Evolutionary conservation across 2,113 vertebrate species (phyloP).

Genomic region (Pomatostomus ruficeps): DNA sequence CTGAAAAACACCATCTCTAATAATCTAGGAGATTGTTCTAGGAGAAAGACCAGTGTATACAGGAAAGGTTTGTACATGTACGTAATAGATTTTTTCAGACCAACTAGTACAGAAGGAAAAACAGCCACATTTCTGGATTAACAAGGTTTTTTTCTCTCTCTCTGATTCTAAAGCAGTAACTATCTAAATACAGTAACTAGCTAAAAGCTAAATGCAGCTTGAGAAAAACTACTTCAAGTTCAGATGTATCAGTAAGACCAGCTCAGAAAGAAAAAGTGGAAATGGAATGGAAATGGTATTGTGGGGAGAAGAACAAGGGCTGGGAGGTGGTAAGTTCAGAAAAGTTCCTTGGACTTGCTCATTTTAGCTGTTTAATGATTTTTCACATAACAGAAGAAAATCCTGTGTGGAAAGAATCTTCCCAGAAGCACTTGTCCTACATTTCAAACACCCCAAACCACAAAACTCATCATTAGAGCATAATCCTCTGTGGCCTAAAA

Average conservation of each 20-base stretch:
- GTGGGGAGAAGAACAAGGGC: neutral
- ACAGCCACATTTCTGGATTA: neutral
- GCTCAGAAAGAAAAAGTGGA: neutral
- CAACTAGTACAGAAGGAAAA: neutral
- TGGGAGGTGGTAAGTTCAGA: neutral
- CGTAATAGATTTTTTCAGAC: neutral
- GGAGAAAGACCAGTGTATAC: neutral
- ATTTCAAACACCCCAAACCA: constrained; percentile 36
- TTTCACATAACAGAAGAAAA: constrained; percentile 6
- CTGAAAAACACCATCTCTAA: neutral
- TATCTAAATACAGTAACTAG: neutral
- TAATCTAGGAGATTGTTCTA: neutral
- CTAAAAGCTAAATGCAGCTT: neutral
- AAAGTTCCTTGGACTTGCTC: neutral
- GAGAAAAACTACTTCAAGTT: neutral
- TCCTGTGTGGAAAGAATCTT: constrained; percentile 6
- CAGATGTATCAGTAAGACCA: neutral
- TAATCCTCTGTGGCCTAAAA: constrained; percentile 2
- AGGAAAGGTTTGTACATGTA: neutral
- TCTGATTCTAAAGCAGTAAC: neutral
- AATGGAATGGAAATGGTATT: neutral
- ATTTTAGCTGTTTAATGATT: neutral
- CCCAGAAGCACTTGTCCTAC: constrained; percentile 40
- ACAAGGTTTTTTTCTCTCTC: neutral
- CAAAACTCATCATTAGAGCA: constrained; percentile 21